Conservation (phyloP, 1,140 invertebrate species). For the Laupala kohalensis region DNA sequence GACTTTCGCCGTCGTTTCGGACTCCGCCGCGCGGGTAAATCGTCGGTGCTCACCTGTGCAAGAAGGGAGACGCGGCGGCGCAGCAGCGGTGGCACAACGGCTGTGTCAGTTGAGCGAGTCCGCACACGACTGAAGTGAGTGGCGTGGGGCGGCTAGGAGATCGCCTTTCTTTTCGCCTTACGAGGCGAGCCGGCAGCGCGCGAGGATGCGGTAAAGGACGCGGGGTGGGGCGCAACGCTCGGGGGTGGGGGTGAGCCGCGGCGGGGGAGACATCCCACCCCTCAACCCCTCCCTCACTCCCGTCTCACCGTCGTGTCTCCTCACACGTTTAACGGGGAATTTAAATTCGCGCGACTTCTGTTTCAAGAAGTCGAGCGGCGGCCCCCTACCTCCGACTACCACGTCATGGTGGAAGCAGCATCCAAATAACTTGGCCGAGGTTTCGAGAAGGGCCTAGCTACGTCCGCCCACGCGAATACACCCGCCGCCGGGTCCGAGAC, state of each 20-base stretch:
- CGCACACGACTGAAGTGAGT: background rate
- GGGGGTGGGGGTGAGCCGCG: background rate
- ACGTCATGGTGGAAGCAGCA: background rate
- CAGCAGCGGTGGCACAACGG: background rate
- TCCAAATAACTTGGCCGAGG: background rate
- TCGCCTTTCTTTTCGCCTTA: constrained; percentile 11
- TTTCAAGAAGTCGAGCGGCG: background rate
- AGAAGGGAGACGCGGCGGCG: background rate
- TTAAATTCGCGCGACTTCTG: constrained; percentile 7
- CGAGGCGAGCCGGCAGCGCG: background rate
- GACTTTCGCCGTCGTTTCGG: no score
- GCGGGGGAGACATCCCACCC: background rate
- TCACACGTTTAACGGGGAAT: constrained; percentile 1
- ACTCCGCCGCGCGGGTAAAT: background rate
- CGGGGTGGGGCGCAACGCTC: no score
- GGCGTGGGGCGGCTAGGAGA: background rate
- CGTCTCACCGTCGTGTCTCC: background rate
- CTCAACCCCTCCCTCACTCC: background rate
- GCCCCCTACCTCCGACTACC: background rate
- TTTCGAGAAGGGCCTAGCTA: background rate
- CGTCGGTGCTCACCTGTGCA: background rate
- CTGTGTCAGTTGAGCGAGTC: constrained; percentile 2
- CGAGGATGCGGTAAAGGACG: background rate
- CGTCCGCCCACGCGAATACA: no score
- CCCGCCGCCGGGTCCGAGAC: no score